Conservation (phyloP, 1,140 invertebrate genomes). For the Drosophila setifemur region DNA sequence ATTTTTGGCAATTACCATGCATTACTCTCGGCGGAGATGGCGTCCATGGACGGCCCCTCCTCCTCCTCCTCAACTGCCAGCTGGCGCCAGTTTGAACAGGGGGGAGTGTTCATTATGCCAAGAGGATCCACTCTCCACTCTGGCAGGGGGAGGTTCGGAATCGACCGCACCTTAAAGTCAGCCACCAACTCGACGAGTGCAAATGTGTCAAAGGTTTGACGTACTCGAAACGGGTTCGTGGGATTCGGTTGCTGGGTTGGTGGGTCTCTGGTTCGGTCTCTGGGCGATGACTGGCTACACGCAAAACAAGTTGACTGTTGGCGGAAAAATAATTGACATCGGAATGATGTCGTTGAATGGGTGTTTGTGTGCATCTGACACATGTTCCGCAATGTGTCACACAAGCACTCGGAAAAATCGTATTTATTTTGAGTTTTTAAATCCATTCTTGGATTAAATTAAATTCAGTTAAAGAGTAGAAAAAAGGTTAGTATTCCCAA, state of each 20-base stretch:
- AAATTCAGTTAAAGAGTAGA: no score
- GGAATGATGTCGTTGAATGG: conserved; percentile 40
- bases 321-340: conserved; percentile 58
- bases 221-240: conserved; percentile 20
- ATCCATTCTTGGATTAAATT: no score
- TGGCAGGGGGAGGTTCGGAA: not conserved
- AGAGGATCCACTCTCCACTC: not conserved
- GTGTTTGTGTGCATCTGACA: conserved; percentile 17
- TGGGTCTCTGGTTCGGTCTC: not conserved
- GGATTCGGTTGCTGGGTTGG: conserved; percentile 3
- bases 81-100: not conserved
- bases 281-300: not conserved
- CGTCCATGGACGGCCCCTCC: conserved; percentile 6
- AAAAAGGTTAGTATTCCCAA: no score
- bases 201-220: conserved; percentile 46
- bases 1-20: conserved; percentile 48
- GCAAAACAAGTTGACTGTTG: conserved; percentile 42
- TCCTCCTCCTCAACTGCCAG: not conserved
- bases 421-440: no score
- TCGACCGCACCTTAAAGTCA: conserved; percentile 31
- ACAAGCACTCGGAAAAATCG: no score
- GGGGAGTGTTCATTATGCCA: conserved; percentile 16
- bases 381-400: conserved; percentile 11
- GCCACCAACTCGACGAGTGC: conserved; percentile 4
- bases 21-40: conserved; percentile 27